Evolutionary conservation across 2,888 invertebrate species (phyloP), one percentile per base, ranked within the genome.

Genomic region (Melinopterus prodromus): DNA sequence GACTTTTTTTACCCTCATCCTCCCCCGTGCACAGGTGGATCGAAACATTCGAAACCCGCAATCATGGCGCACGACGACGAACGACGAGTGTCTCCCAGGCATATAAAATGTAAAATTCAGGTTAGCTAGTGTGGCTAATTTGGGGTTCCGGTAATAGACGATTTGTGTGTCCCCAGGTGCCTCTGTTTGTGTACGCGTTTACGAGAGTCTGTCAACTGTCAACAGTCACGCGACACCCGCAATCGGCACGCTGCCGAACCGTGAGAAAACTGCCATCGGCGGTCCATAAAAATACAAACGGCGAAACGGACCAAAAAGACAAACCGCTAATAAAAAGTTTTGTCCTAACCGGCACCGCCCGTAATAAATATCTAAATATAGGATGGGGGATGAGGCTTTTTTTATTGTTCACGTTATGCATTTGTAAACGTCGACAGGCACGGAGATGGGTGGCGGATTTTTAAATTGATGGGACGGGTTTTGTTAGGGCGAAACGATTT

Each of bases 141-240:
- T 79, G 69, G 77, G 81, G 81, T 79, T 77, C 74, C 78, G 77
- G 79, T 81, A 81, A 81, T 79, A 81, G 81, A 70, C 81, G 81
- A 81, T 81, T 81, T 81, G 81, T 81, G 80, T 77, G 77, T 77
- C 74, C 38, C 78, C 72, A 15, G 72, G 78, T 69, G 37, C 15
- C 77, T 70, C 71, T 26, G 80, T 74, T 70, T 71, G 70, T 37
- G 75, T 38, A 77, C 36, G 79, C 71, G 70, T 70, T 36, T 70
- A 70, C 9, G 74, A 15, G 15, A 69, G n/a, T 26, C 35, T 74
- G 35, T 74, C 74, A 74, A 74, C 74, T 35, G 74, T 74, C 74
- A 74, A 53, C 53, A 3, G 53, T 53, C 74, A 37, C 74, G 74
- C 35, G 74, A 74, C 35, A 35, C 16, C 74, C 71, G 16, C 71